Evolutionary conservation across 1,140 invertebrate species (phyloP), one percentile per base, ranked within the genome.

Genomic region (Triops cancriformis): DNA sequence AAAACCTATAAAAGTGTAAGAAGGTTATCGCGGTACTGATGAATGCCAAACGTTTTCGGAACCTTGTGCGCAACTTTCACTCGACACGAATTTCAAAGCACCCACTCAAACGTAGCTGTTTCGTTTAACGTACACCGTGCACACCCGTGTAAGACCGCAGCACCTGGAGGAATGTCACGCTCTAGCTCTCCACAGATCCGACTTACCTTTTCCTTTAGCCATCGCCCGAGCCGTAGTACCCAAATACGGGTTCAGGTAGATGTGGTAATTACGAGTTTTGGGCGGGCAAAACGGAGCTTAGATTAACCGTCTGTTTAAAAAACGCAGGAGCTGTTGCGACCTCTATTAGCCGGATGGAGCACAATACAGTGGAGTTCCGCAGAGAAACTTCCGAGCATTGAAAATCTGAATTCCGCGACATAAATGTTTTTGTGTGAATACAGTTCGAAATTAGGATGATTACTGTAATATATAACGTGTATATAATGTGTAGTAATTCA

Each of bases 81-180:
- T 64, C 23, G 18, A 23, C 51, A 18, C 14, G 23, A 18, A 64
- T n/a, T n/a, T 64, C 14, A n/a, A 64, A 64, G 51, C 51, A 64
- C 51, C 51, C 6, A 14, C 31, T 37, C 51, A 64, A 64, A 64
- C 51, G 51, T 64, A n/a, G 51, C 51, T 64, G 10, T 23, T 64
- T 18, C 51, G 51, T 23, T 64, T 64, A n/a, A 23, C 31, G 23
- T 64, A 64, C 51, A 64, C 18, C 51, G 23, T 7, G 31, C 31
- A 37, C 31, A 37, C 31, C 31, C 31, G 31, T 64, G 51, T 64
- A 64, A 18, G 51, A 64, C 51, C n/a, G 51, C 51, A 37, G 31
- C 31, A 64, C 51, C 51, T 64, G 51, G 23, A 64, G 51, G 51
- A 64, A 64, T 64, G 51, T 64, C 51, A 64, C 51, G 51, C 51